Percentiles rank a stretch among this genome's conserved stretches.
These are phyloP conservation scores for Hecatera dysodea DNA, from an alignment of 2,888 invertebrate species.

Conservation along the genomic window DNA sequence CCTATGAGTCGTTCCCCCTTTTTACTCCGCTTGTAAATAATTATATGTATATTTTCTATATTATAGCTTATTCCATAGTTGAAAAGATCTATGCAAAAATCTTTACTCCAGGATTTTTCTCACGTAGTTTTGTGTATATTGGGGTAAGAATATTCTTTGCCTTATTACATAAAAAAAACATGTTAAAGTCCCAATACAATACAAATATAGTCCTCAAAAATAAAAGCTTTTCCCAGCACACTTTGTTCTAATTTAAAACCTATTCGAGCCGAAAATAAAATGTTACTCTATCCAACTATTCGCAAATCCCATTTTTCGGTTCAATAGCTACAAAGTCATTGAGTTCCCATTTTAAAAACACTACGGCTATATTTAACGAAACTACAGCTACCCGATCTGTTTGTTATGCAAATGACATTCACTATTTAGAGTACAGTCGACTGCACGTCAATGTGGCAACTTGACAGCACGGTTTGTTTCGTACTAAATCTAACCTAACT, in stretches of 20 bases:
- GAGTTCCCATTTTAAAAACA: constrained; percentile 34
- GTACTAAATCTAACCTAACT: neutral
- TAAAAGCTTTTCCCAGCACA: neutral
- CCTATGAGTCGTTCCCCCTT: too few species aligned
- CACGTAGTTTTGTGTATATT: too few species aligned
- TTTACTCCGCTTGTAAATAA: too few species aligned
- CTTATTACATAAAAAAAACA: neutral
- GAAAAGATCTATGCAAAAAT: too few species aligned
- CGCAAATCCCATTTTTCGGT: constrained; percentile 41
- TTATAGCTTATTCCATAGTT: too few species aligned
- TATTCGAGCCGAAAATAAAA: constrained; percentile 12
- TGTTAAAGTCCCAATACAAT: neutral
- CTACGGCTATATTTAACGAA: constrained; percentile 44
- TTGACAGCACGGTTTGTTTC: neutral
- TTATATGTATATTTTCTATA: too few species aligned
- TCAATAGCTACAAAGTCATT: constrained; percentile 22
- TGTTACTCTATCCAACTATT: constrained; percentile 17
- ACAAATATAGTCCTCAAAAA: neutral
- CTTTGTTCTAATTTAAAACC: constrained; percentile 1
- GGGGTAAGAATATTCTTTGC: neutral
- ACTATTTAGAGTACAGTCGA: constrained; percentile 28
- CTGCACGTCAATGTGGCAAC: neutral
- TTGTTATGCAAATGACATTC: constrained; percentile 44
- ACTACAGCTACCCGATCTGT: constrained; percentile 20
- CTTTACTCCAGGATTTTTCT: too few species aligned